These are phyloP conservation scores for Crotophaga sulcirostris DNA, from an alignment of 2,113 vertebrate species.

Conservation along the genomic window DNA sequence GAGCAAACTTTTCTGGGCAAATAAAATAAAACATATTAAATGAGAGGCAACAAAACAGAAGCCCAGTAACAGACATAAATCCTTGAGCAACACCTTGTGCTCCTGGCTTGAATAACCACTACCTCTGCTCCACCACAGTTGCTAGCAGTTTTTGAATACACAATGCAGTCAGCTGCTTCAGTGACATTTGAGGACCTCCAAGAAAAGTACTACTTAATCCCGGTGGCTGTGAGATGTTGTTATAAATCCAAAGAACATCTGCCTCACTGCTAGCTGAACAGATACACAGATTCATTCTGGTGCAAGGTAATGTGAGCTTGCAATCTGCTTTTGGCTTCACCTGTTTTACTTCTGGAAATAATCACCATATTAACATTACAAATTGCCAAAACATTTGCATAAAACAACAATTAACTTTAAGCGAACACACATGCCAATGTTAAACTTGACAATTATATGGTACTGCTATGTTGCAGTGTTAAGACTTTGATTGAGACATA, in stretches of 20 bases:
- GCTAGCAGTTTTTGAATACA: background rate
- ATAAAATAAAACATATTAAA: background rate
- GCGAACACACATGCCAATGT: background rate
- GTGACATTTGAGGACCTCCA: background rate
- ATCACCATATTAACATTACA: background rate
- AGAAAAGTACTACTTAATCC: conserved; percentile 29
- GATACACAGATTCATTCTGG: background rate
- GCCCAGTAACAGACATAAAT: background rate
- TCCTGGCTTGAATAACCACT: background rate
- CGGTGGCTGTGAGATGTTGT: background rate
- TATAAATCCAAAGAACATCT: conserved; percentile 51
- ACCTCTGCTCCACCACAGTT: background rate
- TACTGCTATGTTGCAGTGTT: background rate
- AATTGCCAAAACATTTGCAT: conserved; percentile 37
- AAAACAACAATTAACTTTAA: background rate
- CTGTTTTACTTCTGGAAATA: conserved; percentile 47
- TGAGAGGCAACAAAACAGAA: background rate
- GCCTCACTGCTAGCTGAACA: conserved; percentile 11
- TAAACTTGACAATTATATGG: background rate
- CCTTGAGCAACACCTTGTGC: background rate
- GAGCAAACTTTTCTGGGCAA: background rate
- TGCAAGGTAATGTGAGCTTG: conserved; percentile 5
- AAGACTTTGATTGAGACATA: background rate
- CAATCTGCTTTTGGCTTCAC: conserved; percentile 34
- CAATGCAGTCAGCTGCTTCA: background rate